Base-by-base conservation (phyloP, 2,888 invertebrate species). In the Papilio elwesi region DNA sequence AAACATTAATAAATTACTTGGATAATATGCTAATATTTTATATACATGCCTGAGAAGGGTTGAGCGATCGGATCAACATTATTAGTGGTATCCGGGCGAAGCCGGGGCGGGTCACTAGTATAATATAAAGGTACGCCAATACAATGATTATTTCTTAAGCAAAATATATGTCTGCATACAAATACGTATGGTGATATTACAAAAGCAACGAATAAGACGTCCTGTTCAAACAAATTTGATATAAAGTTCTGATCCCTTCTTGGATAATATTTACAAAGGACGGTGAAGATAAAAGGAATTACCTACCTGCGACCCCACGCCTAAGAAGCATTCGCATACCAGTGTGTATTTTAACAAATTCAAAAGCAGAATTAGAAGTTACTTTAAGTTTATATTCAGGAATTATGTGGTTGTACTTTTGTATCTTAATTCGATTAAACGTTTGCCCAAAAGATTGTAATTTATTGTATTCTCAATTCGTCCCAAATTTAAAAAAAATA, bases 251-350 rank as follows among this genome's bases (percentile, higher is more conserved):
- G 55, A 52, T 66, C 51, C 66, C 36, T 36, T 15, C 52, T 38
- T 26, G 36, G n/a, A 13, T 52, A 15, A 38, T 66, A 38, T 66
- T 66, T 52, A 66, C 66, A 66, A 15, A 66, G 66, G 66, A 52
- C 66, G 36, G 15, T 9, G 66, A 66, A 38, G 38, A 52, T 38
- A 66, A 52, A 52, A 66, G n/a, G 38, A 13, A 36, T 57, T 38
- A 38, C 57, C 13, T 57, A 7, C 13, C 38, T 38, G 8, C 7
- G 57, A 13, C 8, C 36, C 26, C 26, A 55, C 12, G 36, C 26
- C 12, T 13, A 55, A 0, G 16, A 16, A 10, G 36, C 57, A 11
- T 5, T 26, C 55, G 26, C 55, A 57, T 13, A 36, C 57, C 1
- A 57, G 13, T 59, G 2, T n/a, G 4, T 9, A 3, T n/a, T 59